phyloP scores from a whole-genome alignment of 2,797 vertebrate species.

The Sphenopsis melanotis region DNA sequence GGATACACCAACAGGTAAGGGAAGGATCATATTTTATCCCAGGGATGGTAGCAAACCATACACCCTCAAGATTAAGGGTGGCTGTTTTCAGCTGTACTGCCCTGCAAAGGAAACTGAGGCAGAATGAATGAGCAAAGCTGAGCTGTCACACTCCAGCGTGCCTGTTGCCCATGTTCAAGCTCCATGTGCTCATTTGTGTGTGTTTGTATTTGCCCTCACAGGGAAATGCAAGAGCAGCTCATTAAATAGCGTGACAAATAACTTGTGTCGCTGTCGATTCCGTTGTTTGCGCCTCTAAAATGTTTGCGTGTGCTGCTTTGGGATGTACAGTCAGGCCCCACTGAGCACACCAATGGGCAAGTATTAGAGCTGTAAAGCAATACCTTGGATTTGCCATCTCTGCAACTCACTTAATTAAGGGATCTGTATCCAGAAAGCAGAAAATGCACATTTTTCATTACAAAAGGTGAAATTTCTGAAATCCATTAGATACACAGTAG shows the following conservation, averaged over 20 bases:
- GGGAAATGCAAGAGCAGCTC: constrained; percentile 40
- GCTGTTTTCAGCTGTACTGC: neutral
- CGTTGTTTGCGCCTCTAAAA: constrained; percentile 44
- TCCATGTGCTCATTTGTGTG: neutral
- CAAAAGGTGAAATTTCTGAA: constrained; percentile 53
- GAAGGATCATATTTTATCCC: neutral
- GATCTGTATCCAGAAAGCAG: constrained; percentile 40
- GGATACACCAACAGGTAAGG: neutral
- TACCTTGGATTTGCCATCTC: constrained; percentile 47
- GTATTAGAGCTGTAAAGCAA: constrained; percentile 41
- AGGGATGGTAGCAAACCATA: neutral
- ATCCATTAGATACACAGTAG: constrained; percentile 58
- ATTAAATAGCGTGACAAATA: constrained; percentile 38
- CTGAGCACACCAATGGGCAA: constrained; percentile 28
- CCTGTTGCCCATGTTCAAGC: neutral
- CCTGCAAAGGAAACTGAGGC: neutral
- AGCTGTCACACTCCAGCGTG: neutral
- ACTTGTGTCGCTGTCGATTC: constrained; percentile 24
- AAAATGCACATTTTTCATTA: constrained; percentile 39
- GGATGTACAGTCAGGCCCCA: constrained; percentile 31
- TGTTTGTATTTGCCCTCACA: constrained; percentile 21
- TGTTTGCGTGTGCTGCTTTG: constrained; percentile 47
- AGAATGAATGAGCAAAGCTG: neutral
- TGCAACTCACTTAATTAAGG: constrained; percentile 61
- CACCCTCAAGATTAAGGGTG: neutral